Base-by-base conservation (phyloP, 1,140 invertebrate species). In the Drosophila paulistorum region DNA sequence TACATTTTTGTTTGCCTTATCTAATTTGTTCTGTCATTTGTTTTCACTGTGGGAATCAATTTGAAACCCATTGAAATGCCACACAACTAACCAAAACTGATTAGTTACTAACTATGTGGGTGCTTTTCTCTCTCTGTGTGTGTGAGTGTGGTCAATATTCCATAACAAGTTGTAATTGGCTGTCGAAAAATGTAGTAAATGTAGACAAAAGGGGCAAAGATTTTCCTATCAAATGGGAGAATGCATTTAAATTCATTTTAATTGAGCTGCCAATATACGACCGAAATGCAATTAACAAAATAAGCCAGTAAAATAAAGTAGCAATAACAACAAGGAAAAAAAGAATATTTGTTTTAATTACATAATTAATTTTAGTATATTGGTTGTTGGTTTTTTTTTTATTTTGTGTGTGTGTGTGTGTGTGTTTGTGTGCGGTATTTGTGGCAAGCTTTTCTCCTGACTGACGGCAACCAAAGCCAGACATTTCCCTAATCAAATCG, bases 261-360 rank as follows among this genome's bases (percentile, higher is more conserved):
- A 90, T 90, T 90, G 83, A 90, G 87, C 87, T 90, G 87, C 83
- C 87, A 90, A 89, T 90, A 90, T 90, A 90, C 84, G 87, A 90
- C 87, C 87, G 84, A 74, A 90, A 90, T 90, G 87, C 84, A 90
- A 90, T 90, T 90, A 90, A 87, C 87, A 86, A 81, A 79, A 80
- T 81, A 76, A 68, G 77, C 79, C 48, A 61, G 70, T 65, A 73
- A 62, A 65, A 58, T 59, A 63, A 48, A 57, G 48, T 10, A n/a
- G 7, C 39, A 17, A 39, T 14, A 14, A n/a, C 26, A 51, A 62
- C 67, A 26, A 26, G 26, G 26, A 26, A 30, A 30, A 5, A 5
- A 73, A 77, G 85, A 78, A 68, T 39, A 79, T 86, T 83, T 77
- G 72, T 77, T 86, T 86, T 82, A 86, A 86, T 86, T 86, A 67